Evolutionary conservation across 1,140 invertebrate species (phyloP).

Genomic region (Diorhabda carinulata): DNA sequence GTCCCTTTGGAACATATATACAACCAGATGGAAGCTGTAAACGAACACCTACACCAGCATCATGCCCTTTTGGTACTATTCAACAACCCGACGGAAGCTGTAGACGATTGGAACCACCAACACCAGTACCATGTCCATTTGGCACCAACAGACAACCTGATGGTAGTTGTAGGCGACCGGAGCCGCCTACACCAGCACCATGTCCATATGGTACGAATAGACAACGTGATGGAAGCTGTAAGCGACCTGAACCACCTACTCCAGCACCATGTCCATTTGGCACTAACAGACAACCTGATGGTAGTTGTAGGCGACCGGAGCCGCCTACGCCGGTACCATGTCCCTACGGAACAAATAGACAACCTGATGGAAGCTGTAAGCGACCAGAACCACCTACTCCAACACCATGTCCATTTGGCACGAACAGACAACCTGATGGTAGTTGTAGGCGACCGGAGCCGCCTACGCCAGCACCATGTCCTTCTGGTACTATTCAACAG

Average conservation of each 20-base stretch:
- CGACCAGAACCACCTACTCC: neutral
- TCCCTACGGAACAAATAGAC: neutral
- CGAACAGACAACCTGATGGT: slow-evolving; percentile 24
- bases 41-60: slow-evolving; percentile 8
- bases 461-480: slow-evolving; percentile 8
- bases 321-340: neutral
- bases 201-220: neutral
- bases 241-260: neutral
- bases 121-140: slow-evolving; percentile 21
- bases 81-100: slow-evolving; percentile 8
- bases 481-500: slow-evolving; percentile 5
- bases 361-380: slow-evolving; percentile 20
- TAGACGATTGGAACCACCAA: slow-evolving; percentile 4
- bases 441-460: slow-evolving; percentile 14
- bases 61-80: slow-evolving; percentile 27
- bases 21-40: slow-evolving; percentile 25
- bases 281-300: slow-evolving; percentile 15
- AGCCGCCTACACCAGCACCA: neutral
- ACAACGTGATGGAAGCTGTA: slow-evolving; percentile 3
- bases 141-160: too few relatives aligned
- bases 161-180: neutral
- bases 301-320: neutral
- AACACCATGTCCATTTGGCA: slow-evolving; percentile 19
- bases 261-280: slow-evolving; percentile 11
- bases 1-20: slow-evolving; percentile 27